Evolutionary conservation across 2,888 invertebrate species (phyloP), one percentile per base, ranked within the genome.

Genomic region (Rhingia rostrata): DNA sequence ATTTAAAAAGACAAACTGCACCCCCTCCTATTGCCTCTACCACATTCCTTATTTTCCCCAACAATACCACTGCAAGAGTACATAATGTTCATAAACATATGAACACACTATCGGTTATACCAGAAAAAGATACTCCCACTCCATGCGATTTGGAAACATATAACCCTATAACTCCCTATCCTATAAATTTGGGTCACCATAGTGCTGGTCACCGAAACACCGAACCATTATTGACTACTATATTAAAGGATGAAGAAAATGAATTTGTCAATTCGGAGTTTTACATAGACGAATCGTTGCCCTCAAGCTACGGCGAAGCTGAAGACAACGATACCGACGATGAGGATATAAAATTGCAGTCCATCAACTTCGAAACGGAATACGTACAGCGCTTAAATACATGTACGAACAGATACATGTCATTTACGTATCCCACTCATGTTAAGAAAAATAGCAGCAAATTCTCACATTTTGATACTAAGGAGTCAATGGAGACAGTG

Each of bases 271-370:
- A 94, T 90, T 95, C 96, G 60, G 96, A 97, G 91, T 96, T 95
- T 93, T 97, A 96, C 93, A 96, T 97, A 92, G 97, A 97, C 90
- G 97, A 97, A 92, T 96, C 96, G 86, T 93, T 96, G 92, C 96
- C 96, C 79, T 96, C 96, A 89, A 96, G 96, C 91, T 94, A 96
- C 92, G 95, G 85, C 63, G 86, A 87, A 54, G 83, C 86, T 22
- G 83, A 79, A 7, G 47, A 72, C 51, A 66, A 80, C 54, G 67
- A 56, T 33, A 56, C 60, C 51, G 61, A 70, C 33, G 37, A 51
- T 51, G 74, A 73, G 41, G 75, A 64, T 45, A 14, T 39, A 63
- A 4, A 53, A 30, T 35, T 60, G 30, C 70, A 63, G 35, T 5
- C 54, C 37, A 10, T 51, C 9, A 51, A 35, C 69, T 64, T 69